Evolutionary conservation across 1,140 invertebrate species (phyloP).

Genomic region (Ooceraea biroi): DNA sequence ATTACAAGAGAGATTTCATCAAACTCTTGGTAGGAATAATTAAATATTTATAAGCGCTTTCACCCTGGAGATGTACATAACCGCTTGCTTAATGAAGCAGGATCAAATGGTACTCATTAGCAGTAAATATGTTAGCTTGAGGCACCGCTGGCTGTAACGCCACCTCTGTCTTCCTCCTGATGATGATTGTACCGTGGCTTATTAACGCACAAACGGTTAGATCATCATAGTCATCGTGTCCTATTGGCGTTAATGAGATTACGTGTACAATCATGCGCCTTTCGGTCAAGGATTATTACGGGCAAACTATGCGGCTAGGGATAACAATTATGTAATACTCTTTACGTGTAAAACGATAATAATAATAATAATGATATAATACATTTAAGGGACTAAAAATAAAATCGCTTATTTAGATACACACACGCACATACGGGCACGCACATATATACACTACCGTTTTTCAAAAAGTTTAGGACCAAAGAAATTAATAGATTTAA

Average conservation of each 20-base stretch:
- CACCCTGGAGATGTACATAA: background rate
- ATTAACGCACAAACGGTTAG: slow-evolving; percentile 42
- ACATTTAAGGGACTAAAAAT: background rate
- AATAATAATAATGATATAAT: slow-evolving; percentile 20
- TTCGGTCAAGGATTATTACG: slow-evolving; percentile 20
- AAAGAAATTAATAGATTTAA: too few relatives aligned
- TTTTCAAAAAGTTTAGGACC: too few relatives aligned
- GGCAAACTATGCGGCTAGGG: background rate
- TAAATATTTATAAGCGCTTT: slow-evolving; percentile 31
- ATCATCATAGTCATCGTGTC: slow-evolving; percentile 40
- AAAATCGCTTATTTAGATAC: background rate
- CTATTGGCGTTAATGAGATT: slow-evolving; percentile 52
- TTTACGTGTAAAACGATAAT: background rate
- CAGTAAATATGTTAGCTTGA: slow-evolving; percentile 35
- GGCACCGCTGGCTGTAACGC: slow-evolving; percentile 6
- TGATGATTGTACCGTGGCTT: slow-evolving; percentile 22
- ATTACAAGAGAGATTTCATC: slow-evolving; percentile 37
- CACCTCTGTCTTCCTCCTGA: slow-evolving; percentile 32
- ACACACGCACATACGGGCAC: background rate
- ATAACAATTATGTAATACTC: slow-evolving; percentile 1
- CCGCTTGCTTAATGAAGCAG: slow-evolving; percentile 9
- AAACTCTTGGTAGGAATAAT: background rate
- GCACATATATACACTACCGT: too few relatives aligned
- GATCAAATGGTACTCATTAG: slow-evolving; percentile 8
- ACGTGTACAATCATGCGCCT: slow-evolving; percentile 34